Conservation (phyloP, 2,797 vertebrate genomes). For the Champsocephalus gunnari region DNA sequence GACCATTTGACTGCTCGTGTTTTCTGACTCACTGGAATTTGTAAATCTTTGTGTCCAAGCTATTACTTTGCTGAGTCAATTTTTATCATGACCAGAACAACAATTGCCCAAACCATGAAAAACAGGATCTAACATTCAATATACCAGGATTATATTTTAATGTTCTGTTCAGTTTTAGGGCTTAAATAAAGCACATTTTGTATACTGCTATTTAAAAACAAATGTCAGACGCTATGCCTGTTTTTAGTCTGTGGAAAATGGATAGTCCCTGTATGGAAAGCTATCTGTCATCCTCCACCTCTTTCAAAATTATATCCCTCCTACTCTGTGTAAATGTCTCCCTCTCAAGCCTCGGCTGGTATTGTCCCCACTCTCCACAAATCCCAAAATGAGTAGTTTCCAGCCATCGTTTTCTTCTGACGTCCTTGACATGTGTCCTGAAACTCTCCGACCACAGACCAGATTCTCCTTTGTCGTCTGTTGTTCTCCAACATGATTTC, state of each 20-base stretch:
- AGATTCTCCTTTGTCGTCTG: constrained; percentile 21
- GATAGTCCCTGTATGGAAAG: constrained; percentile 46
- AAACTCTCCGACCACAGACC: constrained; percentile 58
- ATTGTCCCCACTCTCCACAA: constrained; percentile 46
- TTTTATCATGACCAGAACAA: not conserved
- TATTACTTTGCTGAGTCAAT: not conserved
- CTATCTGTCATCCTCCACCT: constrained; percentile 56
- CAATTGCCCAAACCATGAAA: constrained; percentile 2
- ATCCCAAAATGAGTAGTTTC: constrained; percentile 61
- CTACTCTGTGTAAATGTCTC: not conserved
- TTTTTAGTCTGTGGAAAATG: constrained; percentile 62
- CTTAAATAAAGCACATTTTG: constrained; percentile 22
- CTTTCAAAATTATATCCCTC: constrained; percentile 30
- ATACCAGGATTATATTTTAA: constrained; percentile 6
- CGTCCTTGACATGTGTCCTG: constrained; percentile 32
- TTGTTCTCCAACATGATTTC: constrained; percentile 33
- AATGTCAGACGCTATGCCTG: constrained; percentile 32
- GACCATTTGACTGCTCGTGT: not conserved
- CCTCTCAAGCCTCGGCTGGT: constrained; percentile 22
- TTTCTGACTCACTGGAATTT: not conserved
- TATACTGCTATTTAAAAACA: constrained; percentile 28
- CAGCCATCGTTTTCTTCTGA: constrained; percentile 36
- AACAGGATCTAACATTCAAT: not conserved
- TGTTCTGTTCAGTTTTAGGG: constrained; percentile 7
- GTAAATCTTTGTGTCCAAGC: not conserved